These are phyloP conservation scores for Prionace glauca DNA, from an alignment of 2,797 vertebrate genomes.

Conservation along the genomic window DNA sequence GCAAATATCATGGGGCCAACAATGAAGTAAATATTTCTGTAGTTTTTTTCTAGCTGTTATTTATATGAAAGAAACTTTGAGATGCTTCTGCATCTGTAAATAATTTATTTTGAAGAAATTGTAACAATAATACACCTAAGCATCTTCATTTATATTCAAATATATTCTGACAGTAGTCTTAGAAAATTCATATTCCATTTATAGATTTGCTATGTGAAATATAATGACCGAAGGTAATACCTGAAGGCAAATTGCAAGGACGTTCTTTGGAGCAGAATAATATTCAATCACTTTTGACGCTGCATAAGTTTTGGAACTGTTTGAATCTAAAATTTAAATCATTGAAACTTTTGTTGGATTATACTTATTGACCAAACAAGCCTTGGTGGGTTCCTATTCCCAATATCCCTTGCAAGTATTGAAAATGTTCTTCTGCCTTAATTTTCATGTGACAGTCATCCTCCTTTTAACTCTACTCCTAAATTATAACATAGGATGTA, in stretches of 20 bases:
- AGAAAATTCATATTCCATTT: background rate
- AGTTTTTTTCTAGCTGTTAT: background rate
- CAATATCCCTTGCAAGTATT: background rate
- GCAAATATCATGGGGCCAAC: too few relatives aligned
- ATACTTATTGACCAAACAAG: background rate
- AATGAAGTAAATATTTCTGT: background rate
- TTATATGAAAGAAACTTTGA: background rate
- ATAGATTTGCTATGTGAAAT: background rate
- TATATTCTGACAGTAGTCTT: background rate
- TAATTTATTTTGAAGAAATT: background rate
- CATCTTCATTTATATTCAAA: conserved; percentile 16
- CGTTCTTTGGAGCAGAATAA: background rate
- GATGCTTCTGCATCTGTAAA: background rate
- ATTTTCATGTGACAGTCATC: background rate
- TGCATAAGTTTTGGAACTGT: background rate
- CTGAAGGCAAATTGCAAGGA: background rate
- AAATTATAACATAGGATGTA: background rate
- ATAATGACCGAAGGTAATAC: background rate
- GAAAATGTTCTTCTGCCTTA: background rate
- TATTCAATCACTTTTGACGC: background rate
- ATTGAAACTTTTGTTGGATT: background rate
- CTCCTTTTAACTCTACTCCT: background rate
- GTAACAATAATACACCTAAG: background rate
- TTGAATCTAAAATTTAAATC: background rate
- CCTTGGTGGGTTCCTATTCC: background rate